phyloP scores from a whole-genome alignment of 2,888 invertebrate species.

The Aphrophora alni region DNA sequence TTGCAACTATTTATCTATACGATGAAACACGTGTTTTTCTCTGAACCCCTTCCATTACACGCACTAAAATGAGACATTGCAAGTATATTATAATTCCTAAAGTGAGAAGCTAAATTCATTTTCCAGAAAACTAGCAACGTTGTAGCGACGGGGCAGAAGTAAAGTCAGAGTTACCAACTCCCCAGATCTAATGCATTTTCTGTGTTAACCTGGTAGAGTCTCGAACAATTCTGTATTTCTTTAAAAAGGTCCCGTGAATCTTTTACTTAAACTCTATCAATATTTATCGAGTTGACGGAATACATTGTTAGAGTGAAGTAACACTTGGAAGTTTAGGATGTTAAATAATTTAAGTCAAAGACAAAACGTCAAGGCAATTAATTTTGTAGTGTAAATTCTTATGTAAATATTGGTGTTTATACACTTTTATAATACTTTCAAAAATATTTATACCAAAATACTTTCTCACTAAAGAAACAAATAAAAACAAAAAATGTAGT shows the following conservation, averaged over 20 bases:
- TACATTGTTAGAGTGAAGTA: background rate
- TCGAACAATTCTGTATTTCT: background rate
- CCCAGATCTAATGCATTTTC: background rate
- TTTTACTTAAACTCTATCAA: background rate
- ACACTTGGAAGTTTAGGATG: background rate
- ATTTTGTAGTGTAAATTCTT: too few relatives aligned
- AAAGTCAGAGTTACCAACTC: background rate
- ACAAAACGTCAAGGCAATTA: too few relatives aligned
- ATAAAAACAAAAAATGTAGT: too few relatives aligned
- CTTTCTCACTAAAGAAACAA: too few relatives aligned
- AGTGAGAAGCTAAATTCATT: background rate
- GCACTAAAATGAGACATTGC: background rate
- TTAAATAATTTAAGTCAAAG: too few relatives aligned
- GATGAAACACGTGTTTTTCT: too few relatives aligned
- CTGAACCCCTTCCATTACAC: background rate
- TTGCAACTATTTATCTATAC: too few relatives aligned
- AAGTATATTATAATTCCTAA: background rate
- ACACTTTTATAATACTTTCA: too few relatives aligned
- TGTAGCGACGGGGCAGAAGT: background rate
- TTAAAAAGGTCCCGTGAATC: background rate
- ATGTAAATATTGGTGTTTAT: too few relatives aligned
- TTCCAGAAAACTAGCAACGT: background rate
- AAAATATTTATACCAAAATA: too few relatives aligned
- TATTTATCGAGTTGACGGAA: background rate
- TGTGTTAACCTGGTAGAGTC: background rate